Evolutionary conservation across 2,797 vertebrate genomes (phyloP).

Genomic region (Knipowitschia caucasica): DNA sequence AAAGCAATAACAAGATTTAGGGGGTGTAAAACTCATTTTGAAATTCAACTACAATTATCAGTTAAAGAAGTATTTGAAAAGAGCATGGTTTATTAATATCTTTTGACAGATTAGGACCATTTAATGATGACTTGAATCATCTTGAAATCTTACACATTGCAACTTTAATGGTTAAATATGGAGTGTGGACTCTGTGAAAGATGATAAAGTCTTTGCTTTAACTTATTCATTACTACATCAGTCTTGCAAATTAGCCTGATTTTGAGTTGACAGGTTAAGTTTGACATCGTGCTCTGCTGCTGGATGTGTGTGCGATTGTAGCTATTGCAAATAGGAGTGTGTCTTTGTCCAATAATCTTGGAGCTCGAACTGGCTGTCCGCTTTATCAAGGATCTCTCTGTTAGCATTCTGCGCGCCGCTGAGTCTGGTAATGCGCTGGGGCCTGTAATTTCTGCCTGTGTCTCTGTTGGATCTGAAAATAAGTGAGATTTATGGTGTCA

Average conservation of each 20-base stretch:
- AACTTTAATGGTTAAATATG: too few species aligned
- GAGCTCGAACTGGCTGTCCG: constrained; percentile 56
- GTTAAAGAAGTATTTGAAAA: too few species aligned
- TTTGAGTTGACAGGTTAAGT: not conserved
- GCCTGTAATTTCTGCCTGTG: constrained; percentile 69
- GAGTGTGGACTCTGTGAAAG: too few species aligned
- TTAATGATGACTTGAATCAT: too few species aligned
- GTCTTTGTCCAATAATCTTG: constrained; percentile 61
- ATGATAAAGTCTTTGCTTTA: not conserved
- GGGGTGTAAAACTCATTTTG: too few species aligned
- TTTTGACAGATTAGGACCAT: too few species aligned
- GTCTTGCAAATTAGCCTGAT: not conserved
- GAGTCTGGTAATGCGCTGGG: constrained; percentile 69
- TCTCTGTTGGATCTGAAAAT: constrained; percentile 74
- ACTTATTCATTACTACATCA: not conserved
- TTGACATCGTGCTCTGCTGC: constrained; percentile 30
- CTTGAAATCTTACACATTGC: too few species aligned
- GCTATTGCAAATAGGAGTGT: constrained; percentile 48
- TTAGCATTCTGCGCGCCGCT: constrained; percentile 71
- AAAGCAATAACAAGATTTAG: too few species aligned
- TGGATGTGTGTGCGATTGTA: constrained; percentile 35
- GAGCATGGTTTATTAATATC: too few species aligned
- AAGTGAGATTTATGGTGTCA: constrained; percentile 83
- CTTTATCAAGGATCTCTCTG: constrained; percentile 66
- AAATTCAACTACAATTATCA: too few species aligned